Evolutionary conservation across 2,113 vertebrate species (phyloP), one percentile per base, ranked within the genome.

Genomic region (Oreocharis arfaki): DNA sequence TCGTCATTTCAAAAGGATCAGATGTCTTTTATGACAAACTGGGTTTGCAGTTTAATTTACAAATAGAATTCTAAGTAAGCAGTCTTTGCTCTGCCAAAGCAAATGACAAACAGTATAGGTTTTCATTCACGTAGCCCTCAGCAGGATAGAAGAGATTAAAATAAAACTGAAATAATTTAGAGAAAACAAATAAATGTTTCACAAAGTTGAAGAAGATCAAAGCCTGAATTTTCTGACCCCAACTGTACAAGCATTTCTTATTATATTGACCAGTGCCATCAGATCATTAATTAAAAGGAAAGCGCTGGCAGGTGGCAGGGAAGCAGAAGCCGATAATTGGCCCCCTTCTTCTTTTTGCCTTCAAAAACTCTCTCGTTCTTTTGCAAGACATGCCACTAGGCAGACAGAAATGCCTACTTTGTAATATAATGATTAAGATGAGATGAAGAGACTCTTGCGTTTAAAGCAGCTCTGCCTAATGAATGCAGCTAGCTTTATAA

Each of bases 261-360:
- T 98, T 98, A 98, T 98, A 99, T 98, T 99, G 99, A 99, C 99
- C 99, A 98, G 98, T 98, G 98, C 98, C 99, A 98, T 98, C 98
- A 98, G 98, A 98, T 98, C 98, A 98, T 99, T 99, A 99, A 99
- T 99, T 99, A 99, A 99, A 98, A 99, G 98, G 98, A 98, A 96
- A 97, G 98, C 96, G 93, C 98, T 99, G 99, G 99, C 99, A 99
- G 99, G 99, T 99, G 99, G 99, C 99, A 98, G 98, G 96, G 97
- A 98, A 98, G 98, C 98, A 97, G 97, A 97, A 98, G 98, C 98
- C 97, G 98, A 97, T 99, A 99, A 99, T 99, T 99, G 99, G 99
- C 98, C 98, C 98, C 98, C 98, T 99, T 99, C 99, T 98, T 98
- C 98, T 98, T 92, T 96, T 96, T 98, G 97, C 97, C 97, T 98